Conservation (phyloP, 2,113 vertebrate genomes). For the Clinocottus analis region DNA sequence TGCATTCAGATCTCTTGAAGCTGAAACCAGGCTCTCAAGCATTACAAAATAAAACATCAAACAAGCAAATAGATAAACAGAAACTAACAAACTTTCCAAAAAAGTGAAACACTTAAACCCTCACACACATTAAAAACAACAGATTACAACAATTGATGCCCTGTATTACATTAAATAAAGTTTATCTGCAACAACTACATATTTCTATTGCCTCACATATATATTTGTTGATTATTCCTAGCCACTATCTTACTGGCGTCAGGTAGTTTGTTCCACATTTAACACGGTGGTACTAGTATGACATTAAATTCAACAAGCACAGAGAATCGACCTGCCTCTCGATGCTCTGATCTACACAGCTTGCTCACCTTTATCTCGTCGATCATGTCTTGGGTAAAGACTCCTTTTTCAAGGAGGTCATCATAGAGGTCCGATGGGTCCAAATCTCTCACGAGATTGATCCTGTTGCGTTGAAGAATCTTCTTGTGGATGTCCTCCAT, state of each 20-base stretch:
- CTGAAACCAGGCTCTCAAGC: background rate
- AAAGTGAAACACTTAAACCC: background rate
- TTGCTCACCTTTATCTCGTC: constrained; percentile 90
- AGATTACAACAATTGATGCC: too few relatives aligned
- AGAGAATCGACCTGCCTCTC: background rate
- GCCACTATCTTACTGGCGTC: background rate
- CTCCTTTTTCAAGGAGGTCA: constrained; percentile 79
- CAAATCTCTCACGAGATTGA: constrained; percentile 82
- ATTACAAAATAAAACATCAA: too few relatives aligned
- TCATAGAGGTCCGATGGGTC: constrained; percentile 84
- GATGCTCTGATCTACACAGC: background rate
- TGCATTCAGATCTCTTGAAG: background rate
- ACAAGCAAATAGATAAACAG: background rate
- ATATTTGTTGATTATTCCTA: background rate
- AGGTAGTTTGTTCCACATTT: background rate
- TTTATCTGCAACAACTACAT: too few relatives aligned
- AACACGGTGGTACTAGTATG: background rate
- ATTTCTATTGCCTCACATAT: background rate
- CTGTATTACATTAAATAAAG: too few relatives aligned
- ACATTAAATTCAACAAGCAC: background rate
- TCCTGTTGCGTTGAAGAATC: constrained; percentile 81
- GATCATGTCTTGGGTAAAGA: constrained; percentile 91
- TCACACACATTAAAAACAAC: too few relatives aligned
- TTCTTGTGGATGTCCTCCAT: constrained; percentile 87
- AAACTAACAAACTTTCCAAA: background rate